These are phyloP conservation scores for Hesperia comma DNA, from an alignment of 2,888 invertebrate genomes.

Conservation along the genomic window DNA sequence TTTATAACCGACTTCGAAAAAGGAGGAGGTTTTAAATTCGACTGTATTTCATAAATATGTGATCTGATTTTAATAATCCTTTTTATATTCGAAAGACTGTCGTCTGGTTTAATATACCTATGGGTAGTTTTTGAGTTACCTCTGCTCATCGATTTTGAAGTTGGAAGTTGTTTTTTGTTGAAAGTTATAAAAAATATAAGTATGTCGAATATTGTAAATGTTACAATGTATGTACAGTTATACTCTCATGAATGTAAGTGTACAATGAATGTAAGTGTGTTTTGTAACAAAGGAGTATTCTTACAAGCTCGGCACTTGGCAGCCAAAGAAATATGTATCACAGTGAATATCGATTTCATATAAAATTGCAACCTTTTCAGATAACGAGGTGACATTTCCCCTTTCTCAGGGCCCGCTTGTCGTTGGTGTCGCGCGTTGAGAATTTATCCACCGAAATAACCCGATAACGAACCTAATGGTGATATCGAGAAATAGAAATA, in stretches of 20 bases:
- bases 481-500: slow-evolving; percentile 48
- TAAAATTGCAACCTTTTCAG: slow-evolving; percentile 84
- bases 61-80: no score
- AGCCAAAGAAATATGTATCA: slow-evolving; percentile 62
- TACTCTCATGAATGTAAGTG: not conserved
- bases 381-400: slow-evolving; percentile 83
- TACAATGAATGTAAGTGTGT: not conserved
- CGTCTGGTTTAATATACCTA: no score
- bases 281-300: slow-evolving; percentile 37
- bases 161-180: no score
- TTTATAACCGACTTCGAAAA: no score
- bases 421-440: slow-evolving; percentile 71
- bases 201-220: no score
- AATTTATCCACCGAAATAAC: slow-evolving; percentile 83
- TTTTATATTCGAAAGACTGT: no score
- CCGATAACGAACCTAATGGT: slow-evolving; percentile 80
- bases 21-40: no score
- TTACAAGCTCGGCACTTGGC: slow-evolving; percentile 49
- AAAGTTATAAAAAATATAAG: no score
- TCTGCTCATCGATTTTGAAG: no score
- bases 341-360: slow-evolving; percentile 83
- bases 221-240: no score
- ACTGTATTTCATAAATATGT: no score
- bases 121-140: no score
- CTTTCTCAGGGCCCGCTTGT: slow-evolving; percentile 73